Conservation (phyloP, 2,797 vertebrate species). For the Synaphobranchus kaupii region DNA sequence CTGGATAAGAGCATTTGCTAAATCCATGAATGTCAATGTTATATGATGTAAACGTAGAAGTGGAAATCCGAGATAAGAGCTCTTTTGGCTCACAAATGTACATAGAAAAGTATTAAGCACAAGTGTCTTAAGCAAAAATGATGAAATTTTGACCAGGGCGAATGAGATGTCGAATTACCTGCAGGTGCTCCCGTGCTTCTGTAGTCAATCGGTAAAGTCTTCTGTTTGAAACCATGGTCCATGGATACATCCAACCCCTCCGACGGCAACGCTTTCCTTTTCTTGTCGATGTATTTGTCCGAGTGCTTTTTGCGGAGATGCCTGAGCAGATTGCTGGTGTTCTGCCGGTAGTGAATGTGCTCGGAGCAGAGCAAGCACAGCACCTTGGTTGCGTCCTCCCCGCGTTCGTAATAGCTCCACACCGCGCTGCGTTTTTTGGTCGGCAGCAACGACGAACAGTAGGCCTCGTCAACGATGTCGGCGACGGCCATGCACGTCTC, state of each 20-base stretch:
- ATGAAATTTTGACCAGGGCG: background rate
- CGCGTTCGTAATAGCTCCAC: conserved; percentile 64
- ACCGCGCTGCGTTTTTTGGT: conserved; percentile 61
- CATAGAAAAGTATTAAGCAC: no score
- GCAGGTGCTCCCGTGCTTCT: conserved; percentile 37
- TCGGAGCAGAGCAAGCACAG: conserved; percentile 68
- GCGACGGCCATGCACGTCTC: background rate
- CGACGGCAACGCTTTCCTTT: conserved; percentile 37
- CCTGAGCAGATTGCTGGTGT: conserved; percentile 66
- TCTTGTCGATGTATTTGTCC: conserved; percentile 49
- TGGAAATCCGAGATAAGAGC: background rate
- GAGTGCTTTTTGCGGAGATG: conserved; percentile 73
- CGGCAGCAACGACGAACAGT: background rate
- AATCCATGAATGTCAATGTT: background rate
- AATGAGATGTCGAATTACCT: conserved; percentile 45
- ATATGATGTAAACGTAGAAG: background rate
- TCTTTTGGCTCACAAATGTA: no score
- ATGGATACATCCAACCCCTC: conserved; percentile 20
- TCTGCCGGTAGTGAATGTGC: conserved; percentile 61
- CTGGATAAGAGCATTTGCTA: no score
- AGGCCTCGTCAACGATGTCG: background rate
- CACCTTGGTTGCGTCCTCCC: conserved; percentile 57
- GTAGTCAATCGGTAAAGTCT: conserved; percentile 4
- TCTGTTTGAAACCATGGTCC: conserved; percentile 19
- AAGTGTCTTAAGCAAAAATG: no score